Base-by-base conservation (phyloP, 2,888 invertebrate species). In the Neocrepidodera transversa region DNA sequence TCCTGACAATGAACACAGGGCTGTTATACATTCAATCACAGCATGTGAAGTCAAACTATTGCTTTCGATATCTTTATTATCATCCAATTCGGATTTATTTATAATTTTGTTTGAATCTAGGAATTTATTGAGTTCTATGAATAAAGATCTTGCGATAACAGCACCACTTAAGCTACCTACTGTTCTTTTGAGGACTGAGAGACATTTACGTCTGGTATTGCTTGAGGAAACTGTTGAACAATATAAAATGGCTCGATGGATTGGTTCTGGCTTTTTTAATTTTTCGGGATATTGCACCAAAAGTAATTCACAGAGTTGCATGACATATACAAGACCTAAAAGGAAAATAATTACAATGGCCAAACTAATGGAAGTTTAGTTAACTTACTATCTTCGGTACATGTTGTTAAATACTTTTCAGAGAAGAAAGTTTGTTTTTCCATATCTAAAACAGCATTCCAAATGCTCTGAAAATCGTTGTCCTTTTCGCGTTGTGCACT, bases 371-470 rank as follows among this genome's bases (percentile, higher is more conserved):
- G 3, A 6, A 20, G 11, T 42, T 6, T 14, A 38, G 7, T 13
- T n/a, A n/a, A 58, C 68, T 68, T 72, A 84, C 85, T 82, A 68
- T 93, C 92, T 66, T 90, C 88, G 10, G 85, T 79, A 36, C 90
- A 89, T 7, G 87, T 82, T 10, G 86, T 75, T 35, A 96, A 81
- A 76, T 90, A 90, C 71, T 93, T 89, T 67, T 95, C 95, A 50
- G 91, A 89, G 42, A 93, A 84, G 76, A 95, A 90, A 57, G 90
- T 82, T 73, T 91, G 91, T 72, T 90, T 91, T 56, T 91, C 89
- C 71, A 87, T 83, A 77, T 92, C 91, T 35, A 86, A 74, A n/a
- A 92, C 80, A 43, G 88, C 82, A 32, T 82, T 85, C 91, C 93
- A 92, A 67, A 90, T 80, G 32, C 81, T 78, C 28, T 80, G 81